phyloP scores from a whole-genome alignment of 2,888 invertebrate species.

The Incurvaria masculella region DNA sequence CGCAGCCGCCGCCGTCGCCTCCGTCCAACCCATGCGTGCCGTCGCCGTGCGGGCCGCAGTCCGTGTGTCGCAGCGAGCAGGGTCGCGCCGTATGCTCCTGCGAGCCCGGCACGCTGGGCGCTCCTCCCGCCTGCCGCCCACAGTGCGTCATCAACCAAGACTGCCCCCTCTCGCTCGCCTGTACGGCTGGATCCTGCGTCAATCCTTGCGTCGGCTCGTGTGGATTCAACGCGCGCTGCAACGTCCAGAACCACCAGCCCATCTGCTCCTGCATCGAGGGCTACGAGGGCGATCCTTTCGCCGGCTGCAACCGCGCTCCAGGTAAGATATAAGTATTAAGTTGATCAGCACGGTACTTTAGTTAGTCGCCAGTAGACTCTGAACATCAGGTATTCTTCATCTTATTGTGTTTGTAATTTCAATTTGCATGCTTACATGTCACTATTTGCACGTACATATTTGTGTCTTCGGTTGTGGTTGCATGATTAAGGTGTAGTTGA shows the following conservation, averaged over 20 bases:
- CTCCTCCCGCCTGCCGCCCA: constrained; percentile 74
- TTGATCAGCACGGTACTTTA: constrained; percentile 12
- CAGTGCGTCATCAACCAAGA: constrained; percentile 77
- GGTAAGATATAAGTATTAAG: constrained; percentile 35
- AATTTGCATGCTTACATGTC: no score
- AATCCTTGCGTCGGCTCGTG: constrained; percentile 76
- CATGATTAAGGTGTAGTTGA: constrained; percentile 19
- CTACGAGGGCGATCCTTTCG: constrained; percentile 78
- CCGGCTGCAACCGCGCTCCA: constrained; percentile 63
- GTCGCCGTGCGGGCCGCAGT: constrained; percentile 68
- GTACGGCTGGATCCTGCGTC: constrained; percentile 67
- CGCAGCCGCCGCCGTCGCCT: constrained; percentile 23
- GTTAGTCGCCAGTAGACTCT: no score
- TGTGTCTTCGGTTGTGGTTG: constrained; percentile 10
- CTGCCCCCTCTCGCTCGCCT: constrained; percentile 71
- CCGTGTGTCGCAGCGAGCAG: constrained; percentile 60
- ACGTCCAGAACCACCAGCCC: constrained; percentile 71
- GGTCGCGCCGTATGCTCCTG: constrained; percentile 72
- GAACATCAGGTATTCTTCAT: no score
- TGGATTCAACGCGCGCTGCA: constrained; percentile 72
- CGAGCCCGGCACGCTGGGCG: constrained; percentile 69
- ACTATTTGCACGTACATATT: constrained; percentile 16
- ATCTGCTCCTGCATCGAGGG: constrained; percentile 70
- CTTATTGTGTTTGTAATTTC: no score
- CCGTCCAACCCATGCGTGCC: constrained; percentile 62